These are phyloP conservation scores for Achlya flavicornis DNA, from an alignment of 2,888 invertebrate species.

Conservation along the genomic window DNA sequence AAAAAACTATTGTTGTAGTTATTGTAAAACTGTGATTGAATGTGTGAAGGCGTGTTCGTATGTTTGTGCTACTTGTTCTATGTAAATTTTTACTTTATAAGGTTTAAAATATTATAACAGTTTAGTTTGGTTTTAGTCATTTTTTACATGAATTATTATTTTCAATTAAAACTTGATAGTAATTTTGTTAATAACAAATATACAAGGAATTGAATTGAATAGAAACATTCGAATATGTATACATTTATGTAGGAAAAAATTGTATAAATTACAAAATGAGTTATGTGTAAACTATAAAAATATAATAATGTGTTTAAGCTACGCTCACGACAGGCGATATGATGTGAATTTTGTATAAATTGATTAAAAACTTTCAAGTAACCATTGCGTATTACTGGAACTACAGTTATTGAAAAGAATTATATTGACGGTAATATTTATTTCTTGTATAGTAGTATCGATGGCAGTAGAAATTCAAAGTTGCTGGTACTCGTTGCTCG, in stretches of 20 bases:
- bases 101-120: conserved; percentile 49
- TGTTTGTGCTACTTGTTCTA: conserved; percentile 35
- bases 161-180: neutral
- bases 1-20: conserved; percentile 20
- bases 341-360: conserved; percentile 66
- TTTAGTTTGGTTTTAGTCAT: neutral
- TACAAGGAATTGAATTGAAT: conserved; percentile 4
- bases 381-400: conserved; percentile 16
- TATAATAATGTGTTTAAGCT: conserved; percentile 53
- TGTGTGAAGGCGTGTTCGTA: conserved; percentile 32
- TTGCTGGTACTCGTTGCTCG: neutral
- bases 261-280: conserved; percentile 61
- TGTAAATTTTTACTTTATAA: conserved; percentile 69
- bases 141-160: neutral
- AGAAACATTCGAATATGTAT: conserved; percentile 20
- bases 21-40: conserved; percentile 41
- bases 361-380: conserved; percentile 52
- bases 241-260: conserved; percentile 43
- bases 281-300: conserved; percentile 50
- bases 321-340: conserved; percentile 45
- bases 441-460: conserved; percentile 14
- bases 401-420: neutral
- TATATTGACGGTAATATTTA: conserved; percentile 32
- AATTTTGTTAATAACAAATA: neutral
- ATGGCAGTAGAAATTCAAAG: neutral